Evolutionary conservation across 2,797 vertebrate species (phyloP).

Genomic region (Eleutherodactylus coqui): DNA sequence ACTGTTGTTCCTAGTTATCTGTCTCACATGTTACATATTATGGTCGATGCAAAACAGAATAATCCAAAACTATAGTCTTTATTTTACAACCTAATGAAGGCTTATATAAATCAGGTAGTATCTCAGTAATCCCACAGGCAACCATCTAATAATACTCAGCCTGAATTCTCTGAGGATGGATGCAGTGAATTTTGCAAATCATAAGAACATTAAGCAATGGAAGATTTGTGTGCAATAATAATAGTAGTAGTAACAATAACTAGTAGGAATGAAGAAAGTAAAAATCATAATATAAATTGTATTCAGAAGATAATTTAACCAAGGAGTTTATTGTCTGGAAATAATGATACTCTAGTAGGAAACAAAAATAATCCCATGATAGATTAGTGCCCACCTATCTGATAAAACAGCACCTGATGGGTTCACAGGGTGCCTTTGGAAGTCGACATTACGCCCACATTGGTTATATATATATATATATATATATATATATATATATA

Average conservation of each 20-base stretch:
- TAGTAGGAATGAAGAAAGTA: background rate
- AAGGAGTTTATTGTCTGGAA: no score
- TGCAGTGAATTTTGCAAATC: background rate
- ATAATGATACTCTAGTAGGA: no score
- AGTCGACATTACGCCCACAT: no score
- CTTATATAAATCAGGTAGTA: background rate
- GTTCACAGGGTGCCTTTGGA: no score
- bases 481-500: no score
- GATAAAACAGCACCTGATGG: no score
- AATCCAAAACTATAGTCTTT: background rate
- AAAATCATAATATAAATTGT: background rate
- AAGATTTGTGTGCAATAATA: background rate
- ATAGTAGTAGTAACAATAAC: background rate
- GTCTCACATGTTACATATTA: background rate
- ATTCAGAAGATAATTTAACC: background rate
- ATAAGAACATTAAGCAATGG: conserved; percentile 3
- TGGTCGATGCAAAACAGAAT: background rate
- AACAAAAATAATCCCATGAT: no score
- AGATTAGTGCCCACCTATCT: no score
- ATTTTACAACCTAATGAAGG: background rate
- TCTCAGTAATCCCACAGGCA: background rate
- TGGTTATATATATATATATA: no score
- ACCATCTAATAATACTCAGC: conserved; percentile 32
- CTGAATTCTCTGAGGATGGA: background rate
- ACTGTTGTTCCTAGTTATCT: background rate